Evolutionary conservation across 2,888 invertebrate species (phyloP), one percentile per base, ranked within the genome.

Genomic region (Apamea anceps): DNA sequence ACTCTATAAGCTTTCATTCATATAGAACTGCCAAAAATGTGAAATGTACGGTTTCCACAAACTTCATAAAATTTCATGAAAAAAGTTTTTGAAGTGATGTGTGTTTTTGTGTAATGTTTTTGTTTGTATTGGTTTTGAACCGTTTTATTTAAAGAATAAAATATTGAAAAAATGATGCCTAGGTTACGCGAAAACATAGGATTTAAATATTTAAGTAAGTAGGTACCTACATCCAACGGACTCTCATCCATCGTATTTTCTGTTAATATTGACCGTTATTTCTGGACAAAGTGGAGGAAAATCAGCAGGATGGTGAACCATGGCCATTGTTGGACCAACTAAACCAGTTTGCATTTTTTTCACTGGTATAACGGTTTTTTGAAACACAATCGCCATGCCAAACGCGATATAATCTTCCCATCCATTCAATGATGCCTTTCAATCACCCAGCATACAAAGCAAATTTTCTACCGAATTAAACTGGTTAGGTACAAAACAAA

Each of bases 401-500:
- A 67, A 37, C 28, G 13, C 8, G 0, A 37, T 45, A 73, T 48
- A n/a, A 68, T 21, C 45, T 68, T 72, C 62, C 45, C 54, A 79
- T 62, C 25, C 15, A 28, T 67, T 37, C 66, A 62, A 67, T 45
- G 70, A 65, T 60, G 13, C 28, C 37, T 70, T 60, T 37, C 28
- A 70, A 63, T 65, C 21, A 63, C 32, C 42, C 65, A 71, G 54
- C 54, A 21, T 68, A 37, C 60, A 79, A 87, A 87, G 74, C 68
- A 77, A 75, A 82, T 78, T 84, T 80, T 66, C 76, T 66, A 62
- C 73, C 75, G 79, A 80, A 82, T 86, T 86, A 77, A 86, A 83
- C 77, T 65, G 79, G 81, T 67, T 88, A 86, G 73, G 78, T 85
- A 87, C 82, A 81, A 84, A 89, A 88, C 80, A 78, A 77, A 28